phyloP scores from a whole-genome alignment of 1,140 invertebrate genomes.

The Grapholita molesta region DNA sequence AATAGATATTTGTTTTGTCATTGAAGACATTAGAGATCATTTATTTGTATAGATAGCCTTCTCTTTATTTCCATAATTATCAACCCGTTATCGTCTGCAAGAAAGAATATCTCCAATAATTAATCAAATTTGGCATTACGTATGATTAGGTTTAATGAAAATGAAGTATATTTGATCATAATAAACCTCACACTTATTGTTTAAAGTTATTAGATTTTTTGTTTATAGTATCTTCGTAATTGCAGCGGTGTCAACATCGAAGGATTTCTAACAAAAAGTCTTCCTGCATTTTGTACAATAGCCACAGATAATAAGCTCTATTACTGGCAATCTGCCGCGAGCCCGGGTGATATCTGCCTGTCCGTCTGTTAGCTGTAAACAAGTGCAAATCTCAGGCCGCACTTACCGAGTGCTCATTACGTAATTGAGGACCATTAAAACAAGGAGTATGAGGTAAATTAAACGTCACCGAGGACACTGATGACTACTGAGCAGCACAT shows the following conservation, averaged over 20 bases:
- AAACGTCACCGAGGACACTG: constrained; percentile 23
- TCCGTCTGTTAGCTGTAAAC: constrained; percentile 10
- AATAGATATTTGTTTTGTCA: too few relatives aligned
- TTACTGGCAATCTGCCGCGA: constrained; percentile 42
- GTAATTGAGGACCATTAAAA: constrained; percentile 32
- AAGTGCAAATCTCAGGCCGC: constrained; percentile 5
- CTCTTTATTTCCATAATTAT: too few relatives aligned
- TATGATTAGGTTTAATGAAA: background rate
- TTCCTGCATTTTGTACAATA: constrained; percentile 47
- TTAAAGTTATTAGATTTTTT: background rate
- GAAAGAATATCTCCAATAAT: too few relatives aligned
- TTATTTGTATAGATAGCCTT: too few relatives aligned
- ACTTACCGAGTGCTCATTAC: constrained; percentile 15
- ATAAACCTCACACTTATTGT: background rate
- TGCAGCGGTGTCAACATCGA: constrained; percentile 22
- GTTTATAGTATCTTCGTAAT: constrained; percentile 13
- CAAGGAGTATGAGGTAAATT: constrained; percentile 31
- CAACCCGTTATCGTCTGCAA: too few relatives aligned
- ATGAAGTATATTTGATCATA: background rate
- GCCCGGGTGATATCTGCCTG: constrained; percentile 19
- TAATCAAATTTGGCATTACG: background rate
- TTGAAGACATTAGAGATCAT: too few relatives aligned
- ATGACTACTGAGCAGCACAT: constrained; percentile 9
- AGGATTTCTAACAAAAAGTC: constrained; percentile 53
- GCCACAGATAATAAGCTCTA: constrained; percentile 42